Evolutionary conservation across 2,888 invertebrate genomes (phyloP).

Genomic region (Camptogramma bilineatum): DNA sequence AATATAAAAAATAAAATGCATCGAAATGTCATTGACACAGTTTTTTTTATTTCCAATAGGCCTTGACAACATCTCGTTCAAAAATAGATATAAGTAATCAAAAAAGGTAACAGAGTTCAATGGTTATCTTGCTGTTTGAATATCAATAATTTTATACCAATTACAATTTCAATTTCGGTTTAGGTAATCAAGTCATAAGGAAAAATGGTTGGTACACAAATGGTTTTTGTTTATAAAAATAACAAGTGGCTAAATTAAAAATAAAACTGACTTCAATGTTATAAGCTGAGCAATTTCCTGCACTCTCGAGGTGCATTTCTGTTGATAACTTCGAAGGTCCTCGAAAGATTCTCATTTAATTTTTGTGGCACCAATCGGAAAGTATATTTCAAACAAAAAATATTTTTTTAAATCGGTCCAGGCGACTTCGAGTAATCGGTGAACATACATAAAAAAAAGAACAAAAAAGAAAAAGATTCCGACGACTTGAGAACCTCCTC

Average conservation of each 20-base stretch:
- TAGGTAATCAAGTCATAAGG: not conserved
- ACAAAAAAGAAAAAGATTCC: no score
- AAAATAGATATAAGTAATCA: slow-evolving; percentile 10
- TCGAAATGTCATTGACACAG: slow-evolving; percentile 11
- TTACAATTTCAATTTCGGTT: not conserved
- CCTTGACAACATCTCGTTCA: not conserved
- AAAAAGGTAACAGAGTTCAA: slow-evolving; percentile 8
- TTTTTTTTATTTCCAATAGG: not conserved
- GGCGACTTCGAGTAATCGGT: no score
- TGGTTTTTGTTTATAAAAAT: not conserved
- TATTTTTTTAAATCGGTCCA: no score
- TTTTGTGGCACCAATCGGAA: no score
- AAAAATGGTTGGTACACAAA: not conserved
- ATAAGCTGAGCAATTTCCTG: no score
- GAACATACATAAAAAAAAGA: no score
- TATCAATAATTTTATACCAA: slow-evolving; percentile 10
- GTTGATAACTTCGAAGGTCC: no score
- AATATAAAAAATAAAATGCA: not conserved
- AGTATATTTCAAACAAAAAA: no score
- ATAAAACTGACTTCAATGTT: no score
- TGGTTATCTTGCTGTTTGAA: slow-evolving; percentile 18
- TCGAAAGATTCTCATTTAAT: no score
- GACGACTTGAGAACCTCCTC: no score
- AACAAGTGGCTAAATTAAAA: not conserved
- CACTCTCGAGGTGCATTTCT: no score